Evolutionary conservation across 2,888 invertebrate species (phyloP).

Genomic region (Stenichneumon culpator): DNA sequence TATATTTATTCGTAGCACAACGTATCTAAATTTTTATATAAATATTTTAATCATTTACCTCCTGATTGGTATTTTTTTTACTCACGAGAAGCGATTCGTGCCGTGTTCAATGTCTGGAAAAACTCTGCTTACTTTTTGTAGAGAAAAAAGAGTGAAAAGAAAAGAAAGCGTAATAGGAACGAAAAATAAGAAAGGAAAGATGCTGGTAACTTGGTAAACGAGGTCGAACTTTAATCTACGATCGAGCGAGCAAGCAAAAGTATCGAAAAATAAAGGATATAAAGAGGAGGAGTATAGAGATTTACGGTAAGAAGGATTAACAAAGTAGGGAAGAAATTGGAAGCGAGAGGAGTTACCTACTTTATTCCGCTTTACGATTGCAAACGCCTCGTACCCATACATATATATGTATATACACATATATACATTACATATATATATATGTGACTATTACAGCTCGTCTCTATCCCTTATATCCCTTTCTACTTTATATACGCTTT

Average conservation of each 20-base stretch:
- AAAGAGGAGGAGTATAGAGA: conserved; percentile 44
- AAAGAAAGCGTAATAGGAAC: background rate
- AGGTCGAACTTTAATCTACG: conserved; percentile 23
- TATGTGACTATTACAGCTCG: conserved; percentile 40
- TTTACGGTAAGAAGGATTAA: conserved; percentile 65
- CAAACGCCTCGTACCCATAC: conserved; percentile 35
- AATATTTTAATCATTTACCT: background rate
- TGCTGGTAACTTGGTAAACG: conserved; percentile 15
- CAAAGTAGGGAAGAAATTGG: conserved; percentile 64
- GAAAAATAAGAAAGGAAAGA: background rate
- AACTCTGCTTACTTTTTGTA: background rate
- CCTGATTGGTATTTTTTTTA: background rate
- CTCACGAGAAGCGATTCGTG: background rate
- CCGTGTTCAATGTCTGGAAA: background rate
- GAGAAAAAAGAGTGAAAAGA: conserved; percentile 2
- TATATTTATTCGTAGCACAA: too few species aligned
- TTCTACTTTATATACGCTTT: conserved; percentile 42
- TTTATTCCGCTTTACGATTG: conserved; percentile 67
- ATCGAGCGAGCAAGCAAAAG: conserved; percentile 1
- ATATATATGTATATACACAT: conserved; percentile 9
- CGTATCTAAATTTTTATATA: background rate
- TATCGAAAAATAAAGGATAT: conserved; percentile 17
- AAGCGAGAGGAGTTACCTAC: conserved; percentile 60
- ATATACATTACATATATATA: background rate
- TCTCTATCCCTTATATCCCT: conserved; percentile 39